phyloP scores from a whole-genome alignment of 2,113 vertebrate species.

The Rhodinocichla rosea region DNA sequence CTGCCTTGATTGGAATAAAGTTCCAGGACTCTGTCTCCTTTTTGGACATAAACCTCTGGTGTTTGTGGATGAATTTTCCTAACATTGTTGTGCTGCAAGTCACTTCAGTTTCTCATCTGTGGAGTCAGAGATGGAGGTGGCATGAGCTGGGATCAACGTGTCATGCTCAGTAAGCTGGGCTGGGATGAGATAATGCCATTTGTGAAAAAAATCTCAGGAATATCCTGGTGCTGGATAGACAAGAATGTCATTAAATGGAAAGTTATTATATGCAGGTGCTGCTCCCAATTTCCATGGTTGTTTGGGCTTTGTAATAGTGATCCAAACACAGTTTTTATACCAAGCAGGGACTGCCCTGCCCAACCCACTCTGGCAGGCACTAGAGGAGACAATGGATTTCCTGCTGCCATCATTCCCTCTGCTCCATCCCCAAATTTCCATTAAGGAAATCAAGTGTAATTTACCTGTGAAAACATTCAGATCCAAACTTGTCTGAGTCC shows the following conservation, averaged over 20 bases:
- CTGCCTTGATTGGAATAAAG: no score
- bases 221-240: neutral
- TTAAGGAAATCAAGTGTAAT: neutral
- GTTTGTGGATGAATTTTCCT: no score
- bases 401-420: neutral
- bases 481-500: neutral
- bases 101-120: neutral
- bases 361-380: rapidly evolving
- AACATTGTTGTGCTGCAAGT: neutral
- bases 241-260: neutral
- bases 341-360: rapidly evolving
- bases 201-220: neutral
- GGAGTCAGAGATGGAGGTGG: neutral
- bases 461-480: neutral
- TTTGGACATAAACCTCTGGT: no score
- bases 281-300: neutral
- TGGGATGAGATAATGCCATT: neutral
- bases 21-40: no score
- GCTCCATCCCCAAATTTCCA: neutral
- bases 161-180: neutral
- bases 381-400: neutral
- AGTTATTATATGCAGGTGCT: neutral
- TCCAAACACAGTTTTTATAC: neutral
- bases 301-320: rapidly evolving
- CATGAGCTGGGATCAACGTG: neutral